Base-by-base conservation (phyloP, 2,797 vertebrate genomes). In the Pseudomugil tenellus region DNA sequence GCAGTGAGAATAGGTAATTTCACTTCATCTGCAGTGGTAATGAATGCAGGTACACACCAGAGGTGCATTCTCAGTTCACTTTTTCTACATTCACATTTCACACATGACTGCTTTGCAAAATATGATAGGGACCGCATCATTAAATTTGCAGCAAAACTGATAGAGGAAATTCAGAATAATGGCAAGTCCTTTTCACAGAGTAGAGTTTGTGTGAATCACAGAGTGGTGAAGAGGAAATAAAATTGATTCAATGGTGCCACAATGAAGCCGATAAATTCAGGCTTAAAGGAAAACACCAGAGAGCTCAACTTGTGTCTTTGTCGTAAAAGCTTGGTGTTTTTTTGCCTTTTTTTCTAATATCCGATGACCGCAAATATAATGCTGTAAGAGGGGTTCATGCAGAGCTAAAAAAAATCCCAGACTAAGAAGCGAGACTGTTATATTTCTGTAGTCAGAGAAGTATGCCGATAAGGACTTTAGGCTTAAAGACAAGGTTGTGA, bases 71-170 rank as follows among this genome's bases (percentile, higher is more conserved):
- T 86, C 69, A 69, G 53, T 72, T 86, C 76, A 74, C 74, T 78
- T 73, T 51, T 57, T 73, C 83, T 76, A 79, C 59, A 79, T 84
- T 85, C 86, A 72, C 79, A 83, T 91, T 89, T 90, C 87, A 90
- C 80, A 84, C 86, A 87, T 88, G 87, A 73, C 60, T 90, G 84
- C 81, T 39, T 77, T 68, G 70, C 83, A 87, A 88, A 89, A 87
- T 86, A 81, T 79, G 75, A 87, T 86, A 63, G 75, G 75, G 67
- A 67, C 80, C 31, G 69, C 83, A 72, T 83, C 86, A 89, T 87
- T 89, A 90, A 81, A 87, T 87, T 85, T 86, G 77, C 28, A 54
- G 72, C 63, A 77, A 80, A 84, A 74, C 58, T 59, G 81, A 83
- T 83, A 39, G 63, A 76, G 64, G 54, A 74, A 77, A 74, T 74